A percentile compares a stretch with the other conserved stretches of the same genome.
Evolutionary conservation across 2,888 invertebrate species (phyloP).

Genomic region (Phyto melanocephala): DNA sequence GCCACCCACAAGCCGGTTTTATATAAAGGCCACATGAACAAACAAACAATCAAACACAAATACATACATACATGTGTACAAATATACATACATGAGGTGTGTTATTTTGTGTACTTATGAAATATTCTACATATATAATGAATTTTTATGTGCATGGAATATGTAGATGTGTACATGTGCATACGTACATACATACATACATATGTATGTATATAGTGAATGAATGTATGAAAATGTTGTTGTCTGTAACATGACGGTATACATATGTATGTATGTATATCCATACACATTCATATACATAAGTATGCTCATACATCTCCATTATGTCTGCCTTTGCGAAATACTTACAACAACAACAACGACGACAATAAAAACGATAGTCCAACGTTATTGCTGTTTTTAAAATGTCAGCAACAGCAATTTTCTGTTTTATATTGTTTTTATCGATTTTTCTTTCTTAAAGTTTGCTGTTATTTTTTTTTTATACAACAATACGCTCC

Average conservation of each 20-base stretch:
- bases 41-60: too few species aligned
- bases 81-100: neutral
- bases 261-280: neutral
- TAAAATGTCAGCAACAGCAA: constrained; percentile 55
- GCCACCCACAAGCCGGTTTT: constrained; percentile 37
- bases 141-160: too few species aligned
- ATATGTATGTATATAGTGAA: neutral
- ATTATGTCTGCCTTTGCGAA: constrained; percentile 56
- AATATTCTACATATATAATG: too few species aligned
- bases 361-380: neutral
- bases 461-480: neutral
- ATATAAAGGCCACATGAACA: constrained; percentile 17
- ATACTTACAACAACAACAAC: neutral
- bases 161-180: neutral
- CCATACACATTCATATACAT: neutral
- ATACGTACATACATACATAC: neutral
- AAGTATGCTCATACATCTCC: constrained; percentile 30
- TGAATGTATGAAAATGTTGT: constrained; percentile 33
- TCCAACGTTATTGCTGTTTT: constrained; percentile 9
- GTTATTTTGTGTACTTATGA: too few species aligned
- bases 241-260: constrained; percentile 23
- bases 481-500: neutral
- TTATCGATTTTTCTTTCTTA: constrained; percentile 49
- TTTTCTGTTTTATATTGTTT: constrained; percentile 50
- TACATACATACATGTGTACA: neutral